Evolutionary conservation across 2,888 invertebrate species (phyloP).

Genomic region (Tortricodes alternella): DNA sequence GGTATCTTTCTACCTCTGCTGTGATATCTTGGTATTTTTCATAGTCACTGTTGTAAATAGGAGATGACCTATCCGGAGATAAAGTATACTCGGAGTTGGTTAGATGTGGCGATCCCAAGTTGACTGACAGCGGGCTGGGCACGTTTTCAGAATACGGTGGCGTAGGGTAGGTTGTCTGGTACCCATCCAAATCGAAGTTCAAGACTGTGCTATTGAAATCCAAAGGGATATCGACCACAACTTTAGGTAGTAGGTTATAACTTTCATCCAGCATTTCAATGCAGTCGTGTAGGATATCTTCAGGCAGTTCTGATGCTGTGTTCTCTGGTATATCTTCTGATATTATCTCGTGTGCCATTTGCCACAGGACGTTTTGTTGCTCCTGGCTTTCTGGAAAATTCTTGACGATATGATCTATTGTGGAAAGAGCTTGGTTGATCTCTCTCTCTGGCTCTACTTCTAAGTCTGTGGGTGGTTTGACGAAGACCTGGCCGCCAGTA

Average conservation of each 20-base stretch:
- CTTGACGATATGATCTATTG: slow-evolving; percentile 45
- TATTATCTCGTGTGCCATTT: slow-evolving; percentile 54
- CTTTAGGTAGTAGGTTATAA: slow-evolving; percentile 2
- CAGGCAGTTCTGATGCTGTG: slow-evolving; percentile 30
- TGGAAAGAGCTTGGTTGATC: slow-evolving; percentile 50
- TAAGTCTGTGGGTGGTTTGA: slow-evolving; percentile 47
- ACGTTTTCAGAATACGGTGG: slow-evolving; percentile 64
- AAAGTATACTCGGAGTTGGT: slow-evolving; percentile 52
- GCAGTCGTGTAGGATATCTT: slow-evolving; percentile 40
- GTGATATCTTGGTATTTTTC: slow-evolving; percentile 64
- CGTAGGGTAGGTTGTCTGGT: slow-evolving; percentile 41
- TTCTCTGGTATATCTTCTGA: slow-evolving; percentile 47
- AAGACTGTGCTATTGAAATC: slow-evolving; percentile 11
- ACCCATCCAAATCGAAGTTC: slow-evolving; percentile 11
- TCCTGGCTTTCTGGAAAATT: slow-evolving; percentile 47
- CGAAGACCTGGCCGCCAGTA: slow-evolving; percentile 63
- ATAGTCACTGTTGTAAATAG: slow-evolving; percentile 54
- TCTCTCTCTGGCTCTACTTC: slow-evolving; percentile 36
- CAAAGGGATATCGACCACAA: neutral
- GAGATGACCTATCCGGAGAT: slow-evolving; percentile 57
- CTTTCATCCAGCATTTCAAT: slow-evolving; percentile 32
- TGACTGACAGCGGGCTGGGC: slow-evolving; percentile 58
- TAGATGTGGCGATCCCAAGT: slow-evolving; percentile 47
- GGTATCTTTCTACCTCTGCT: slow-evolving; percentile 43
- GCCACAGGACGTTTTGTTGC: slow-evolving; percentile 48